These are phyloP conservation scores for Aricia artaxerxes DNA, from an alignment of 2,888 invertebrate genomes.

Conservation along the genomic window DNA sequence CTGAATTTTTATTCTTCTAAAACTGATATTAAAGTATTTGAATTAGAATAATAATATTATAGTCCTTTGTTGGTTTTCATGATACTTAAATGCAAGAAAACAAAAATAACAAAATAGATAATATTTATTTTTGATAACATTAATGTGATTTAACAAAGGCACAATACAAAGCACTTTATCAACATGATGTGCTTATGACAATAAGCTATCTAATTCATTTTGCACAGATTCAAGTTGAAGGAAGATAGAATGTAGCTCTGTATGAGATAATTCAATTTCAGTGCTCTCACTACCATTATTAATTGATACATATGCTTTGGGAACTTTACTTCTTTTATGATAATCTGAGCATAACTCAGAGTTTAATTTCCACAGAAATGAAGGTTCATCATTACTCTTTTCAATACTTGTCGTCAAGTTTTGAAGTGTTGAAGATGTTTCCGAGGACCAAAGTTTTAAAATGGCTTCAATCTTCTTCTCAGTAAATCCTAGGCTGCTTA, in stretches of 20 bases:
- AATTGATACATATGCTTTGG: conserved; percentile 62
- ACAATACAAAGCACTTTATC: conserved; percentile 35
- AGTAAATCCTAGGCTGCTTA: conserved; percentile 56
- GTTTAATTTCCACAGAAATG: conserved; percentile 67
- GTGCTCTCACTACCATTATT: conserved; percentile 47
- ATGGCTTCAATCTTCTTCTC: conserved; percentile 62
- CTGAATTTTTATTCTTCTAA: too few species aligned
- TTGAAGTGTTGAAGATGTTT: conserved; percentile 61
- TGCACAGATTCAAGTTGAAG: conserved; percentile 70
- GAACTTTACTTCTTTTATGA: conserved; percentile 64
- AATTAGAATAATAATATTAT: too few species aligned
- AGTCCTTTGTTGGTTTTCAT: too few species aligned
- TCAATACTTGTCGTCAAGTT: conserved; percentile 53
- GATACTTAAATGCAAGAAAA: not conserved
- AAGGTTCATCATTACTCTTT: conserved; percentile 49
- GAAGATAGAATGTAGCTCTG: conserved; percentile 66
- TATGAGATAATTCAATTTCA: conserved; percentile 67
- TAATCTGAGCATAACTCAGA: conserved; percentile 70
- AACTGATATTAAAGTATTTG: too few species aligned
- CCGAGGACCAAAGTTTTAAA: conserved; percentile 68
- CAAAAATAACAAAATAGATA: not conserved
- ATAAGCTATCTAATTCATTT: conserved; percentile 68
- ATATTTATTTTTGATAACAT: not conserved
- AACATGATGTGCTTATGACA: conserved; percentile 39
- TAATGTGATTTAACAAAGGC: conserved; percentile 17